A percentile compares a stretch with the other conserved stretches of the same genome.
These are phyloP conservation scores for Dolichallabes microphthalmus DNA, from an alignment of 2,113 vertebrate species.

Conservation along the genomic window DNA sequence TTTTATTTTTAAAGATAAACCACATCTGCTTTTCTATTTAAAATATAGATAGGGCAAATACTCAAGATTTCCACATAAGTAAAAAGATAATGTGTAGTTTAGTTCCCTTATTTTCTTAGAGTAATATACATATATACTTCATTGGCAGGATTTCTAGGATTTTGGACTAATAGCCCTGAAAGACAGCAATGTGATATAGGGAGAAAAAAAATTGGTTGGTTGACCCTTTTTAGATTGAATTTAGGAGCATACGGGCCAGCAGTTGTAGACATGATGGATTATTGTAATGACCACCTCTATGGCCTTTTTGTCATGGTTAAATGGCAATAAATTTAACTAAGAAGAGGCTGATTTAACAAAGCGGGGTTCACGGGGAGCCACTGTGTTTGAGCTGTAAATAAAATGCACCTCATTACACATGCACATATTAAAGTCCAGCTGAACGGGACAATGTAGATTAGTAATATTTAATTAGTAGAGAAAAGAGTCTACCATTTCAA, in stretches of 20 bases:
- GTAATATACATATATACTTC: neutral
- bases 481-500: conserved; percentile 31
- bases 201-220: conserved; percentile 70
- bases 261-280: conserved; percentile 95
- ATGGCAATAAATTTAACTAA: conserved; percentile 92
- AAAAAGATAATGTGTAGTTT: neutral
- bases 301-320: conserved; percentile 97
- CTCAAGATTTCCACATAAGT: neutral
- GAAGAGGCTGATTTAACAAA: conserved; percentile 82
- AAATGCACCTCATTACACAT: conserved; percentile 80
- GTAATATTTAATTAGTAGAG: conserved; percentile 74
- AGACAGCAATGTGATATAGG: conserved; percentile 65
- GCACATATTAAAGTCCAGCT: conserved; percentile 66
- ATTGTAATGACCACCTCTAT: conserved; percentile 89
- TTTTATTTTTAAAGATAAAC: neutral
- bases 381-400: conserved; percentile 95
- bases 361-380: conserved; percentile 72
- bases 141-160: conserved; percentile 42
- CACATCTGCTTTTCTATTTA: neutral
- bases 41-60: neutral
- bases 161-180: conserved; percentile 75
- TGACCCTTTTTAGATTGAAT: conserved; percentile 96
- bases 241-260: conserved; percentile 86
- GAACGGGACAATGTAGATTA: conserved; percentile 66
- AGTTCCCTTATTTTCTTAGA: too few species aligned